Evolutionary conservation across 64 coral and sea anemone species (phyloP).

Genomic region (Exaiptasia diaphana): DNA sequence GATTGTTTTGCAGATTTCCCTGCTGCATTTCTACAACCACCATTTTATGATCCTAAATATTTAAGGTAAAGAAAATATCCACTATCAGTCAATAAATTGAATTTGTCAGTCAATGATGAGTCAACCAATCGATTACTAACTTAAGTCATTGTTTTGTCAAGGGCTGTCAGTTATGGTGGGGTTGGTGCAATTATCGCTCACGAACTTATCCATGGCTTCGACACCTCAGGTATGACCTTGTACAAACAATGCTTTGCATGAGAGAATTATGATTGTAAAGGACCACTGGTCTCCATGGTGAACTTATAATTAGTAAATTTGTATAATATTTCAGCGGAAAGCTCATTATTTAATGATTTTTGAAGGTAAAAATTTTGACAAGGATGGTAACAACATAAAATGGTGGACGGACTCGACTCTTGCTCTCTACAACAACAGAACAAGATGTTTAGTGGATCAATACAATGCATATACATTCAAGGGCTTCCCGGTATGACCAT

Average conservation of each 20-base stretch:
- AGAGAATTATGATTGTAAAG: too few species aligned
- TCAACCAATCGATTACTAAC: background rate
- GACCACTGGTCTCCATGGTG: too few species aligned
- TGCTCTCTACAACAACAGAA: constrained; percentile 29
- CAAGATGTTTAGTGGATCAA: constrained; percentile 54
- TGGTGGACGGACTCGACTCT: constrained; percentile 62
- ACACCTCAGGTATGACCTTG: constrained; percentile 22
- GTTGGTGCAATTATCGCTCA: constrained; percentile 46
- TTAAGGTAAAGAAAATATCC: constrained; percentile 5
- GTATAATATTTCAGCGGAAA: too few species aligned
- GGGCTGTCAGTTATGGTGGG: constrained; percentile 51
- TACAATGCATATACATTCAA: constrained; percentile 31
- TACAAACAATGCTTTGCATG: too few species aligned
- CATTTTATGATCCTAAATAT: constrained; percentile 50
- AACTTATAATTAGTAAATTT: too few species aligned
- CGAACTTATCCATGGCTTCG: constrained; percentile 59
- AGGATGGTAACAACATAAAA: constrained; percentile 56
- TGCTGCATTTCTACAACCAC: constrained; percentile 49
- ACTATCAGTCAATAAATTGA: background rate
- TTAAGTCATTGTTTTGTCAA: background rate
- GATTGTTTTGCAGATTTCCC: constrained; percentile 28
- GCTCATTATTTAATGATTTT: too few species aligned
- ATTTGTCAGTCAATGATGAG: background rate
- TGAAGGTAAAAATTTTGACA: constrained; percentile 59
- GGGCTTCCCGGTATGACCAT: constrained; percentile 8